Conservation (phyloP, 1,140 invertebrate genomes). For the Harpegnathos saltator region DNA sequence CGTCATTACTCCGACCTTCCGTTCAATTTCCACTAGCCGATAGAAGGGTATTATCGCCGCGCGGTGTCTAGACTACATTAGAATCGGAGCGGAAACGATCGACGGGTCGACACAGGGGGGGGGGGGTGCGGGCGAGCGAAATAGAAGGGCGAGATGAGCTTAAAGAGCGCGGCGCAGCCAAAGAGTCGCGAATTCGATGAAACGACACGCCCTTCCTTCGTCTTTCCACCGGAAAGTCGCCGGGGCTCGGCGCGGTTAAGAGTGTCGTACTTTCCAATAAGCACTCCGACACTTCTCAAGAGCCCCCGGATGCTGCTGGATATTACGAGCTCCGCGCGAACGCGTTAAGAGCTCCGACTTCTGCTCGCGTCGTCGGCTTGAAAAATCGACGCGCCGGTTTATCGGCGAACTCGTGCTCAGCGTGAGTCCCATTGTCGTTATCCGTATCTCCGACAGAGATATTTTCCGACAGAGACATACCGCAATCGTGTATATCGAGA, state of each 20-base stretch:
- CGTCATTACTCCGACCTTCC: constrained; percentile 64
- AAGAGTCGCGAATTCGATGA: constrained; percentile 45
- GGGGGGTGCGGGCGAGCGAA: too few relatives aligned
- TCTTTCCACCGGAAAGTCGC: constrained; percentile 31
- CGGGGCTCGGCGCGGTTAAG: constrained; percentile 49
- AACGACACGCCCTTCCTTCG: constrained; percentile 58
- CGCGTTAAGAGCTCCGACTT: constrained; percentile 66
- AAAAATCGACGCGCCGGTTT: constrained; percentile 63
- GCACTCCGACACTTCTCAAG: constrained; percentile 59
- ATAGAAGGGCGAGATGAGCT: not conserved
- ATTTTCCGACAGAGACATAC: constrained; percentile 22
- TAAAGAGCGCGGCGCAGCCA: constrained; percentile 23
- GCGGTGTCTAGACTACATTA: constrained; percentile 23
- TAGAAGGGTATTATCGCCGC: constrained; percentile 52
- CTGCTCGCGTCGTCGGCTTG: constrained; percentile 48
- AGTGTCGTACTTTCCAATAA: constrained; percentile 62
- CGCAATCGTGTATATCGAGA: constrained; percentile 35
- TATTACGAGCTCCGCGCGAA: constrained; percentile 64
- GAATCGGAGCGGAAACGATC: not conserved
- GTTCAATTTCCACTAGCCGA: constrained; percentile 65
- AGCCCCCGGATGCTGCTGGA: constrained; percentile 35
- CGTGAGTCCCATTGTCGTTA: constrained; percentile 34
- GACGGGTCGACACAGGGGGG: too few relatives aligned
- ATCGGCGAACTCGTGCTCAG: constrained; percentile 25
- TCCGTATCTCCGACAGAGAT: constrained; percentile 34